Evolutionary conservation across 2,797 vertebrate species (phyloP), one percentile per base, ranked within the genome.

Genomic region (Sebastes umbrosus): DNA sequence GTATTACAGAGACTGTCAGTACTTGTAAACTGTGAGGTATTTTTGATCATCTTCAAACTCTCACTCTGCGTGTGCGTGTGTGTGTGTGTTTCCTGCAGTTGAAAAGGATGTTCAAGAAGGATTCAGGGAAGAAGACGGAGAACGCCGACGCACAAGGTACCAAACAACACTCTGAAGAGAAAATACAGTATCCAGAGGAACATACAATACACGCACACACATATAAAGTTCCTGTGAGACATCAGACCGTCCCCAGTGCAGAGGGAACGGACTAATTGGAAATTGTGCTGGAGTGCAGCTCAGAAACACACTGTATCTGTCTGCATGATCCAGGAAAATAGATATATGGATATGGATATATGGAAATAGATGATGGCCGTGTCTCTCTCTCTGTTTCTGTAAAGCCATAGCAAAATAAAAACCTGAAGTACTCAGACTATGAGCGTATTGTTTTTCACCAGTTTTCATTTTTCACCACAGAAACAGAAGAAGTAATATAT

Each of bases 21-120:
- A 60, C 46, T 46, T 64, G 24, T 54, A 9, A 86, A 79, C 12
- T 18, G 20, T 8, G 1, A 25, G 13, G 2, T 5, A 7, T 11
- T 22, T 64, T 54, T 76, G 14, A 76, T 77, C 32, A 66, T 64
- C 55, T 20, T 75, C 63, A 80, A 34, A 31, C 32, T 68, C 34
- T 66, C 65, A 25, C 36, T 67, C 43, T 65, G 18, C 46, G 24
- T 66, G 9, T 71, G 2, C 54, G 9, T 73, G 34, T 64, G 52
- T 63, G 18, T 74, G 27, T 27, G 27, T 27, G 39, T 59, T 16
- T 83, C 34, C 31, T 80, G 62, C 88, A 98, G 98, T 95, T 99
- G 78, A 98, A 98, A 87, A 94, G 97, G 75, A 96, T 99, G 77
- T 95, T 97, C 91, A 98, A 97, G 95, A 99, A 98, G 90, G 97